A percentile compares a stretch with the other conserved stretches of the same genome.
phyloP scores from a whole-genome alignment of 2,113 vertebrate genomes.

The Microtus richardsoni region DNA sequence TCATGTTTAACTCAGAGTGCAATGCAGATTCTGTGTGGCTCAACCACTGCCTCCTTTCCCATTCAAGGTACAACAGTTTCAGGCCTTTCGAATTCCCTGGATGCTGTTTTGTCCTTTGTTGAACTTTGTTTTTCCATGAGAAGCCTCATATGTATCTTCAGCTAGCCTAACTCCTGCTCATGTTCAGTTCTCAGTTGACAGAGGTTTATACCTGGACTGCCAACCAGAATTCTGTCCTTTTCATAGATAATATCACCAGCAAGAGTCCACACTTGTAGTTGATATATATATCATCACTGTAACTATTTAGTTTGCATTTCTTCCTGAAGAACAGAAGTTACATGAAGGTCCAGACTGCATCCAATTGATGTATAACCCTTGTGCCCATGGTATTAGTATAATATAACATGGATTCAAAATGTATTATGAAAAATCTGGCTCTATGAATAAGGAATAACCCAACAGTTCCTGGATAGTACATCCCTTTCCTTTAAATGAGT shows the following conservation, averaged over 20 bases:
- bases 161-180: neutral
- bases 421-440: neutral
- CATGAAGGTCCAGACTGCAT: neutral
- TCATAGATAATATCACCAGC: neutral
- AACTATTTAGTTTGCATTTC: neutral
- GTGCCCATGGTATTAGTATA: neutral
- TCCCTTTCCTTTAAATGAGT: constrained; percentile 14
- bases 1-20: neutral
- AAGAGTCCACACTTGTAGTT: neutral
- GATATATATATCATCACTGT: neutral
- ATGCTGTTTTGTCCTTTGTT: neutral
- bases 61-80: neutral
- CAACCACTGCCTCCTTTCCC: neutral
- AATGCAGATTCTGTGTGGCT: neutral
- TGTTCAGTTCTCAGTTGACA: neutral
- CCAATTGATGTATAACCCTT: too few species aligned
- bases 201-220: too few species aligned
- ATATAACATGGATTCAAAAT: neutral
- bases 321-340: neutral
- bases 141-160: too few species aligned
- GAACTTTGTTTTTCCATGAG: neutral
- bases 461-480: neutral
- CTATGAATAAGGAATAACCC: neutral
- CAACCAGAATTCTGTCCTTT: neutral
- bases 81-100: neutral